phyloP scores from a whole-genome alignment of 2,888 invertebrate genomes.

The Eupsilia transversa region DNA sequence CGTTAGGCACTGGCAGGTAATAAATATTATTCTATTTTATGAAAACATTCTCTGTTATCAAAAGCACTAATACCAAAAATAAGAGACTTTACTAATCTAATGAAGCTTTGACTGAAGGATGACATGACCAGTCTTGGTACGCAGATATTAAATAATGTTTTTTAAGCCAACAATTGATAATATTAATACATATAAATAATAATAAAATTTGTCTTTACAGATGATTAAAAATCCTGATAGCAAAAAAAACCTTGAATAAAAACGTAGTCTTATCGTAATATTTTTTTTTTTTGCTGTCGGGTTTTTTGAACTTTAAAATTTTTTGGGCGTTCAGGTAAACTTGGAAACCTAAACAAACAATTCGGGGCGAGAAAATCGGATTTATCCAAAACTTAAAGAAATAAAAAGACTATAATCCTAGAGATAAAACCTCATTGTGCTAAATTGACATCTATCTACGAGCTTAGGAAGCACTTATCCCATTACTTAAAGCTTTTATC shows the following conservation, averaged over 20 bases:
- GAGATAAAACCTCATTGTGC: neutral
- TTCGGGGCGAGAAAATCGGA: neutral
- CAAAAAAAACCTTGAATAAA: neutral
- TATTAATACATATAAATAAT: no score
- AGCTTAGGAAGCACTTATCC: slow-evolving; percentile 39
- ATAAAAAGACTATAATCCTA: neutral
- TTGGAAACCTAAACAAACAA: neutral
- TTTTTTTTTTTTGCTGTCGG: neutral
- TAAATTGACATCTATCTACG: slow-evolving; percentile 16
- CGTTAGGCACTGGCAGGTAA: slow-evolving; percentile 24
- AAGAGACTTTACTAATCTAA: neutral
- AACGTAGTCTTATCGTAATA: neutral
- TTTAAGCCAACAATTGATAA: neutral
- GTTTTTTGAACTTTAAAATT: neutral
- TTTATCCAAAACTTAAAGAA: neutral
- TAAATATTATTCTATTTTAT: slow-evolving; percentile 7
- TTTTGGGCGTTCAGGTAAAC: neutral
- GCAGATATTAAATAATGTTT: neutral
- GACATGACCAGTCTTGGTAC: neutral
- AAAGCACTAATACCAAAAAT: neutral
- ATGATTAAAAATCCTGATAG: neutral
- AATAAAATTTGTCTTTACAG: no score
- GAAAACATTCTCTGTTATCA: neutral
- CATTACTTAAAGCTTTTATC: slow-evolving; percentile 37
- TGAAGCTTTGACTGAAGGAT: neutral